phyloP scores from a whole-genome alignment of 2,888 invertebrate genomes.

The Colletes collaris region DNA sequence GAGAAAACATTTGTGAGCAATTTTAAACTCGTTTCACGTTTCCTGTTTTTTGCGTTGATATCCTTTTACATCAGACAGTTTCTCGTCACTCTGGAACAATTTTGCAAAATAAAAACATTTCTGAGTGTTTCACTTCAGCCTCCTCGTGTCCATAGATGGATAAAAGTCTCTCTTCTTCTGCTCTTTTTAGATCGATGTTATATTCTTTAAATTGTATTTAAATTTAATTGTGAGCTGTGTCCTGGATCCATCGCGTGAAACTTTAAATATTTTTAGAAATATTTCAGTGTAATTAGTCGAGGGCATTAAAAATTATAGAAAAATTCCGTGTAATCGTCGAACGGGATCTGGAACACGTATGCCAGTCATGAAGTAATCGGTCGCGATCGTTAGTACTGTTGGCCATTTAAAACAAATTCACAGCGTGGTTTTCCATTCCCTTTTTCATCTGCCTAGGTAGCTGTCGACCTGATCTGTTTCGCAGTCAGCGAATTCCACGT shows the following conservation, averaged over 20 bases:
- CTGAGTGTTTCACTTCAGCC: no score
- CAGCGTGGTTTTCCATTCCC: slow-evolving; percentile 22
- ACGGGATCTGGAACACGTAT: slow-evolving; percentile 10
- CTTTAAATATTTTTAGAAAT: not conserved
- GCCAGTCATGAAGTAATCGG: slow-evolving; percentile 35
- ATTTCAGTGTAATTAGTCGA: not conserved
- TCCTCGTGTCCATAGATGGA: no score
- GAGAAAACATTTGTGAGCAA: not conserved
- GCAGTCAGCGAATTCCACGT: slow-evolving; percentile 53
- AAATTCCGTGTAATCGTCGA: slow-evolving; percentile 8
- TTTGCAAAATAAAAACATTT: no score
- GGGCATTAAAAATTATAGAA: not conserved
- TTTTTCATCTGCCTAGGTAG: slow-evolving; percentile 40
- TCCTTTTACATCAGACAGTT: not conserved
- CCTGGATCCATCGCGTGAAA: not conserved
- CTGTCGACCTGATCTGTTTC: slow-evolving; percentile 54
- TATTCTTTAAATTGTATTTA: no score
- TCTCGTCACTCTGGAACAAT: not conserved
- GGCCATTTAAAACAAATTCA: slow-evolving; percentile 57
- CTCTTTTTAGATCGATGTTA: no score
- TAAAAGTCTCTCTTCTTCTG: no score
- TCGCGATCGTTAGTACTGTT: slow-evolving; percentile 37
- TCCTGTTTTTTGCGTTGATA: not conserved
- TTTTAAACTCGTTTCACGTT: not conserved
- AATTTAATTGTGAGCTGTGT: no score